A percentile compares a stretch with the other conserved stretches of the same genome.
phyloP scores from a whole-genome alignment of 2,888 invertebrate species.

The Tortricodes alternella region DNA sequence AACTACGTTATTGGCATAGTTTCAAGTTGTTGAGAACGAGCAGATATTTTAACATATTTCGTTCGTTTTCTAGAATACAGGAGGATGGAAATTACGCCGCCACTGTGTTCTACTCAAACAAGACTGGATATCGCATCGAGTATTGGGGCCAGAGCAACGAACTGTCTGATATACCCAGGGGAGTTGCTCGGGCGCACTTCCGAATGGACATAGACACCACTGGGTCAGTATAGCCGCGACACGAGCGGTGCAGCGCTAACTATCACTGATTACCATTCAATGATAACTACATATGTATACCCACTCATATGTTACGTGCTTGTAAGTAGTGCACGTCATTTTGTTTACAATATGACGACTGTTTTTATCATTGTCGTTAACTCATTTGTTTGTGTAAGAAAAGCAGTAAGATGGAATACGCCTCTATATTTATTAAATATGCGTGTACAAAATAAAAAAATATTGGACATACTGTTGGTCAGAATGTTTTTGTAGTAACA shows the following conservation, averaged over 20 bases:
- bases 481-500: neutral
- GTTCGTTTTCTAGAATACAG: slow-evolving; percentile 70
- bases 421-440: neutral
- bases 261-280: slow-evolving; percentile 23
- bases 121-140: slow-evolving; percentile 87
- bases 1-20: slow-evolving; percentile 35
- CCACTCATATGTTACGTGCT: neutral
- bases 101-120: slow-evolving; percentile 86
- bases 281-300: slow-evolving; percentile 8
- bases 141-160: slow-evolving; percentile 91
- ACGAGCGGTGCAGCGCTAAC: slow-evolving; percentile 4
- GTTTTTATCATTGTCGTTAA: slow-evolving; percentile 12
- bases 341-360: slow-evolving; percentile 21
- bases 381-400: slow-evolving; percentile 12
- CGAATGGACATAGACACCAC: slow-evolving; percentile 87
- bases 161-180: slow-evolving; percentile 84
- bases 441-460: neutral
- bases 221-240: slow-evolving; percentile 81
- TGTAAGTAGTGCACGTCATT: neutral
- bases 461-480: neutral
- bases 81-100: slow-evolving; percentile 89
- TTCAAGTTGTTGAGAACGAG: too few species aligned
- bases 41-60: neutral
- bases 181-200: slow-evolving; percentile 89
- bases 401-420: slow-evolving; percentile 2